phyloP scores from a whole-genome alignment of 2,113 vertebrate species.

The Lophochroa leadbeateri region DNA sequence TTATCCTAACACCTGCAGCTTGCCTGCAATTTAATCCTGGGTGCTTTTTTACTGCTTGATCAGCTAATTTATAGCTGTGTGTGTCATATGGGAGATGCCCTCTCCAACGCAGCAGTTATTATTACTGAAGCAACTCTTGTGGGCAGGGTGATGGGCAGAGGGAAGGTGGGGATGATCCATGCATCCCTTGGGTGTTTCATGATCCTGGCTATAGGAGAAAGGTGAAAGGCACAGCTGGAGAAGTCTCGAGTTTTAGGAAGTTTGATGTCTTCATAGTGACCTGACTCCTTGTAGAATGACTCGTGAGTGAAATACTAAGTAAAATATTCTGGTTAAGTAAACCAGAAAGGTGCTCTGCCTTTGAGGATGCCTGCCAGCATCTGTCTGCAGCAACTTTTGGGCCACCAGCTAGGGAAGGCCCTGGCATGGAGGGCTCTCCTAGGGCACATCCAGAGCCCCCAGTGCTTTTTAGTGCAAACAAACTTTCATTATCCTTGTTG shows the following conservation, averaged over 20 bases:
- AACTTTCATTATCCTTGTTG: background rate
- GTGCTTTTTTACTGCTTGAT: background rate
- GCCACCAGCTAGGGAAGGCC: background rate
- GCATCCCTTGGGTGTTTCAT: rapidly evolving
- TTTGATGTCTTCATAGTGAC: background rate
- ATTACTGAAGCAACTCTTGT: background rate
- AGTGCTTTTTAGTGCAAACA: background rate
- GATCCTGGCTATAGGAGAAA: background rate
- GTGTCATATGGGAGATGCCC: background rate
- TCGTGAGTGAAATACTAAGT: background rate
- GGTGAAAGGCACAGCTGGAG: background rate
- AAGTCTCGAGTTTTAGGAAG: background rate
- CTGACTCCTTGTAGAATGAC: background rate
- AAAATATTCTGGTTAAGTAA: background rate
- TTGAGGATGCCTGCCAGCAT: background rate
- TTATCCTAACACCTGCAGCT: constrained; percentile 21
- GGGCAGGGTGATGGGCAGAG: too few relatives aligned
- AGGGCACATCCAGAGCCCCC: background rate
- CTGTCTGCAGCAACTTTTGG: background rate
- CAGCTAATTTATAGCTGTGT: background rate
- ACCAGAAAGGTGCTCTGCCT: background rate
- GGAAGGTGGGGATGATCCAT: background rate
- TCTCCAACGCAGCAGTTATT: background rate
- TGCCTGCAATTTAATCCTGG: background rate
- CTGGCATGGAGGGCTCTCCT: background rate